A percentile compares a stretch with the other conserved stretches of the same genome.
Conservation (phyloP, 2,797 vertebrate species). For the Melanotaenia pygmaea region DNA sequence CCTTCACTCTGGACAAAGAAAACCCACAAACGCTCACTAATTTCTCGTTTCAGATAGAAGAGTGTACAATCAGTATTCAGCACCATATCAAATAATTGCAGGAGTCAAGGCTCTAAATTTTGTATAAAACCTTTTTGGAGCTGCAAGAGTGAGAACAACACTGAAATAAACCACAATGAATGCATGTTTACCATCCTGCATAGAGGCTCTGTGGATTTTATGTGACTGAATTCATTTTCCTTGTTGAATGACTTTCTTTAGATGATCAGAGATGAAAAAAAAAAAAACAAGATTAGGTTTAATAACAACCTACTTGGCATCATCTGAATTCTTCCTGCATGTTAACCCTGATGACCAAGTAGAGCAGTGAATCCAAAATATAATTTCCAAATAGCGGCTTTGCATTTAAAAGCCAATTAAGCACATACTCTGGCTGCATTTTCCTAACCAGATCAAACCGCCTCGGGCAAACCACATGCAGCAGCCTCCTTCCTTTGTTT, state of each 20-base stretch:
- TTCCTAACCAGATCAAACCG: constrained; percentile 48
- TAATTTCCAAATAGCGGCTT: constrained; percentile 19
- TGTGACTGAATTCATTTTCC: not conserved
- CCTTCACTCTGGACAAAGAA: too few relatives aligned
- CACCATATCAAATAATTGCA: not conserved
- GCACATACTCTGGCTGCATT: constrained; percentile 55
- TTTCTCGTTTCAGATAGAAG: not conserved
- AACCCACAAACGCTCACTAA: not conserved
- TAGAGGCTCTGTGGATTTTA: not conserved
- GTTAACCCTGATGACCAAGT: constrained; percentile 7
- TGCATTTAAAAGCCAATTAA: constrained; percentile 28
- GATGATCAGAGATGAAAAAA: constrained; percentile 3
- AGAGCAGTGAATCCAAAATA: constrained; percentile 3
- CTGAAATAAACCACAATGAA: not conserved
- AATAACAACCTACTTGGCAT: constrained; percentile 4
- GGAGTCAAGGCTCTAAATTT: not conserved
- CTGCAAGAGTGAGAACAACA: not conserved
- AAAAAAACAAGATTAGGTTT: not conserved
- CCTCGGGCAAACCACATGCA: constrained; percentile 59
- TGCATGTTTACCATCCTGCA: not conserved
- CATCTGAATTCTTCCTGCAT: not conserved
- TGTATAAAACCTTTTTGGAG: not conserved
- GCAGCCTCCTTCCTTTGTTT: constrained; percentile 60
- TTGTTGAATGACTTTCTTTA: not conserved
- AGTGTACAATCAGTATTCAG: not conserved